phyloP scores from a whole-genome alignment of 2,797 vertebrate genomes.

The Cyclopterus lumpus region DNA sequence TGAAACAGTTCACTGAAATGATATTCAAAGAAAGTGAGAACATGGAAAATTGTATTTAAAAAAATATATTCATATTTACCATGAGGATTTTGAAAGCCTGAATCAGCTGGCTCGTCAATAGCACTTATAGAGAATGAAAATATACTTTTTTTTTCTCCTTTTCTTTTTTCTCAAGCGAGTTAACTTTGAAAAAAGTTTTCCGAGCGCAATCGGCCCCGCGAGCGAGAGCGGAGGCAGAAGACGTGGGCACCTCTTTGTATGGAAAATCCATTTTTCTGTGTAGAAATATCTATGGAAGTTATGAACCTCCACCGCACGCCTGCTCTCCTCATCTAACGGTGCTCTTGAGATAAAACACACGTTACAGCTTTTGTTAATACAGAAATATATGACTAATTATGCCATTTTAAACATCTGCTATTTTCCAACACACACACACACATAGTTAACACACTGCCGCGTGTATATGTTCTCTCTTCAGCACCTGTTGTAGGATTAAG shows the following conservation, averaged over 20 bases:
- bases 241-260: constrained; percentile 20
- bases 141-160: neutral
- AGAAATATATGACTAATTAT: constrained; percentile 26
- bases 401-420: constrained; percentile 23
- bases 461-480: constrained; percentile 1
- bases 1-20: neutral
- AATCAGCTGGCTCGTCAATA: neutral
- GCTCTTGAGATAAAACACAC: constrained; percentile 21
- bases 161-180: neutral
- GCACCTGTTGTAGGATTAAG: neutral
- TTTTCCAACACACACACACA: constrained; percentile 9
- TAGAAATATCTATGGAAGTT: neutral
- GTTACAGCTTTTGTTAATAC: constrained; percentile 22
- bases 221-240: constrained; percentile 1
- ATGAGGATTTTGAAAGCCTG: neutral
- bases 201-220: constrained; percentile 8
- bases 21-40: neutral
- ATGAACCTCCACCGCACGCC: neutral
- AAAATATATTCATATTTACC: neutral
- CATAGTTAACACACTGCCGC: constrained; percentile 1
- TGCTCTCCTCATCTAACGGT: neutral
- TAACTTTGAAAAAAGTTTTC: constrained; percentile 7
- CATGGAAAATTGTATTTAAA: neutral
- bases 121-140: constrained; percentile 1
- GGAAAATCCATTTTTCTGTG: neutral